Evolutionary conservation across 2,113 vertebrate species (phyloP).

Genomic region (Castor canadensis): DNA sequence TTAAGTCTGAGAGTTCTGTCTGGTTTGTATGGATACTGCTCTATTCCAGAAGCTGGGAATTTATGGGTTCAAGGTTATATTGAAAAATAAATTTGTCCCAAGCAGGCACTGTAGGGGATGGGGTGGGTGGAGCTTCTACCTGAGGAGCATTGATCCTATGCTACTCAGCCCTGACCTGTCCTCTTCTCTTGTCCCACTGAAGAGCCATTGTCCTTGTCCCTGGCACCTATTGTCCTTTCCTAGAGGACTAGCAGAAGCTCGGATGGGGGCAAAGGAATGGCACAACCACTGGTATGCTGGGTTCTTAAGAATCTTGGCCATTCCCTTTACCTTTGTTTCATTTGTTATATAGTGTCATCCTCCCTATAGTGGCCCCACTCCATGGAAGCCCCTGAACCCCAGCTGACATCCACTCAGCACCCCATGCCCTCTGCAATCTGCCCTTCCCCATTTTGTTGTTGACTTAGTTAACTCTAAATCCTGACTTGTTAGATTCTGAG

Average conservation of each 20-base stretch:
- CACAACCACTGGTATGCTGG: fast-evolving
- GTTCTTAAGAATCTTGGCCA: fast-evolving
- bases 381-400: background rate
- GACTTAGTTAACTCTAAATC: background rate
- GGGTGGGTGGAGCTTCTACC: too few relatives aligned
- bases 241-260: background rate
- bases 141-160: fast-evolving
- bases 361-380: fast-evolving
- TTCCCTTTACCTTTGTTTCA: fast-evolving
- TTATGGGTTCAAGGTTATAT: background rate
- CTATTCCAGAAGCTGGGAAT: background rate
- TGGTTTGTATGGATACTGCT: background rate
- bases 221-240: background rate
- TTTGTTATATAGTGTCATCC: background rate
- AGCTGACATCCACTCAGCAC: too few relatives aligned
- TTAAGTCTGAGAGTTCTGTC: background rate
- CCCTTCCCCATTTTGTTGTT: too few relatives aligned
- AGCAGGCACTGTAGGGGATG: background rate
- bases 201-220: background rate
- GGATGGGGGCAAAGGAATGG: too few relatives aligned
- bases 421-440: background rate
- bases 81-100: background rate
- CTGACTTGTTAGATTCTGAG: background rate
- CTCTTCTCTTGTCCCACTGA: too few relatives aligned
- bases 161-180: background rate